These are phyloP conservation scores for Phylloscopus collybita DNA, from an alignment of 2,797 vertebrate species.

Conservation along the genomic window DNA sequence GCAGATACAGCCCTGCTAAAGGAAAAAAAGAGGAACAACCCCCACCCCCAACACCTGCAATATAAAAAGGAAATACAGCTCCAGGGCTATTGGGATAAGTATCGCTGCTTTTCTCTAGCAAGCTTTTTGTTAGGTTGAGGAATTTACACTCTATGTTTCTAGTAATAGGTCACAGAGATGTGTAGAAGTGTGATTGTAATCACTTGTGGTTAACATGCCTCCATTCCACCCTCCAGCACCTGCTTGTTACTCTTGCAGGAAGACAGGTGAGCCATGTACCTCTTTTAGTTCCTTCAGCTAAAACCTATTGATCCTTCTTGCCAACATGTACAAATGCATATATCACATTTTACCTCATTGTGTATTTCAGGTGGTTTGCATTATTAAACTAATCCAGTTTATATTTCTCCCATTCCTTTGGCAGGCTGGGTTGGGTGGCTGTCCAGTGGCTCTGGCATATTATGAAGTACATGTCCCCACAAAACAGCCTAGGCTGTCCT, in stretches of 20 bases:
- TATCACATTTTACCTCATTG: neutral
- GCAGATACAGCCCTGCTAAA: neutral
- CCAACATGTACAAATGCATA: neutral
- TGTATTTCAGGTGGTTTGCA: neutral
- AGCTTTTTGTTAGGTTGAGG: neutral
- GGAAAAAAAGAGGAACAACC: neutral
- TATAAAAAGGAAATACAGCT: neutral
- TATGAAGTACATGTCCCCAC: neutral
- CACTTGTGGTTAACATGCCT: rapidly evolving
- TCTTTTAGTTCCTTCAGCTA: neutral
- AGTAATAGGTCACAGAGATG: neutral
- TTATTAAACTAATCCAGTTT: neutral
- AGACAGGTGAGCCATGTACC: neutral
- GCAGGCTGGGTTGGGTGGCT: rapidly evolving
- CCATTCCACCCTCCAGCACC: neutral
- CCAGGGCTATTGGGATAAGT: neutral
- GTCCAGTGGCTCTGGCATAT: neutral
- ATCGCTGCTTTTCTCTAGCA: neutral
- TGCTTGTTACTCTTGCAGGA: neutral
- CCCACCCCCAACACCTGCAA: neutral
- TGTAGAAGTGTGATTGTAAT: neutral
- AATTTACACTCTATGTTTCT: neutral
- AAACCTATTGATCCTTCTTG: neutral
- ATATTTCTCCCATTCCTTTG: neutral
- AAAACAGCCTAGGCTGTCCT: neutral